Evolutionary conservation across 2,113 vertebrate genomes (phyloP).

Genomic region (Mormyrus iriodes): DNA sequence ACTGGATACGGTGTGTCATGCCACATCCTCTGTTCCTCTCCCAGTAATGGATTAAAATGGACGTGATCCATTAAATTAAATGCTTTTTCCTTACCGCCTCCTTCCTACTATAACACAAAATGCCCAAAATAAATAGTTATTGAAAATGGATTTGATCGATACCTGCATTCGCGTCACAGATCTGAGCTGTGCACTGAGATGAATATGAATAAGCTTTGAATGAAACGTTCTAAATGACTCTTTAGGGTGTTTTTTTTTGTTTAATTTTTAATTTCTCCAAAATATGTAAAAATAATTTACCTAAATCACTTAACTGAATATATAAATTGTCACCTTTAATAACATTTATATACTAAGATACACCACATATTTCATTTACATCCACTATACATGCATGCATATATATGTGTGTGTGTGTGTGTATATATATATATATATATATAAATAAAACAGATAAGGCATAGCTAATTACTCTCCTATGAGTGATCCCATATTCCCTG

Average conservation of each 20-base stretch:
- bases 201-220: neutral
- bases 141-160: too few species aligned
- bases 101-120: slow-evolving; percentile 43
- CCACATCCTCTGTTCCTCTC: neutral
- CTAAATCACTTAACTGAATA: neutral
- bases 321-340: neutral
- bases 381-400: neutral
- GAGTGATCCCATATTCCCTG: neutral
- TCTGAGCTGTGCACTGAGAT: neutral
- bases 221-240: neutral
- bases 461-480: neutral
- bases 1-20: neutral
- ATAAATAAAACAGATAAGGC: neutral
- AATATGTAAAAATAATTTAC: neutral
- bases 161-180: neutral
- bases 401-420: too few species aligned
- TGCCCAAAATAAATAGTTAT: neutral
- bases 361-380: neutral
- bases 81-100: slow-evolving; percentile 53
- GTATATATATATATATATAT: too few species aligned
- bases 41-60: neutral
- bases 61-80: slow-evolving; percentile 60
- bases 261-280: neutral
- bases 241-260: neutral
- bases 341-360: neutral